These are phyloP conservation scores for Danio tinwini DNA, from an alignment of 2,797 vertebrate species.

Conservation along the genomic window DNA sequence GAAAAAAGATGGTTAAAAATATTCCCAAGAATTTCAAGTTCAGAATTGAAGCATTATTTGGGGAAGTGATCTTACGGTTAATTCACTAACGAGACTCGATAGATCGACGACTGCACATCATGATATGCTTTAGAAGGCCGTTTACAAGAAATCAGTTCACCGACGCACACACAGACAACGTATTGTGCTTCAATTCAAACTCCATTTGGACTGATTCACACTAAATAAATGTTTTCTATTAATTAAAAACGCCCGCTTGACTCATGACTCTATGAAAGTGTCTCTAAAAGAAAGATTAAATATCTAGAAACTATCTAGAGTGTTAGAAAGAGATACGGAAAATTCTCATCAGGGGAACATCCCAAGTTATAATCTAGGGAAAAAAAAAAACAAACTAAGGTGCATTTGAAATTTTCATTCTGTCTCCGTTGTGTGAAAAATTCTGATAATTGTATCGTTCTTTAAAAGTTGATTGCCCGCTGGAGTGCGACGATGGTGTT, in stretches of 20 bases:
- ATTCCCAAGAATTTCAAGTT: slow-evolving; percentile 69
- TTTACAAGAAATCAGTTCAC: slow-evolving; percentile 72
- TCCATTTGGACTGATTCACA: slow-evolving; percentile 69
- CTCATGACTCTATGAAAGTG: slow-evolving; percentile 65
- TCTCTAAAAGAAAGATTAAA: slow-evolving; percentile 16
- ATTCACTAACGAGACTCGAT: slow-evolving; percentile 52
- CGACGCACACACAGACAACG: slow-evolving; percentile 71
- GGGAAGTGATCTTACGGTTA: slow-evolving; percentile 63
- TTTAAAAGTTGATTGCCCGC: slow-evolving; percentile 42
- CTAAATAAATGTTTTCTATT: slow-evolving; percentile 70
- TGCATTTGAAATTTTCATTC: slow-evolving; percentile 52
- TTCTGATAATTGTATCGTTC: slow-evolving; percentile 22
- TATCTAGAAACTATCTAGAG: background rate
- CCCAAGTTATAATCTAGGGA: slow-evolving; percentile 32
- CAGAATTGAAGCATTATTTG: slow-evolving; percentile 59
- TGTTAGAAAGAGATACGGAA: background rate
- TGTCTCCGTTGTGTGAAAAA: slow-evolving; percentile 17
- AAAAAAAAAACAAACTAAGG: slow-evolving; percentile 53
- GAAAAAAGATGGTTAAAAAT: slow-evolving; percentile 72
- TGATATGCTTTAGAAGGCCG: slow-evolving; percentile 74
- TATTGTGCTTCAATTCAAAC: slow-evolving; percentile 68
- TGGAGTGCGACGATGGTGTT: slow-evolving; percentile 24
- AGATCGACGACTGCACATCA: slow-evolving; percentile 67
- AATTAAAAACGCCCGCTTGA: slow-evolving; percentile 66
- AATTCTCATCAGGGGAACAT: background rate